Evolutionary conservation across 35 echinoderm and acorn worm genomes (phyloP).

Genomic region (Lytechinus variegatus): DNA sequence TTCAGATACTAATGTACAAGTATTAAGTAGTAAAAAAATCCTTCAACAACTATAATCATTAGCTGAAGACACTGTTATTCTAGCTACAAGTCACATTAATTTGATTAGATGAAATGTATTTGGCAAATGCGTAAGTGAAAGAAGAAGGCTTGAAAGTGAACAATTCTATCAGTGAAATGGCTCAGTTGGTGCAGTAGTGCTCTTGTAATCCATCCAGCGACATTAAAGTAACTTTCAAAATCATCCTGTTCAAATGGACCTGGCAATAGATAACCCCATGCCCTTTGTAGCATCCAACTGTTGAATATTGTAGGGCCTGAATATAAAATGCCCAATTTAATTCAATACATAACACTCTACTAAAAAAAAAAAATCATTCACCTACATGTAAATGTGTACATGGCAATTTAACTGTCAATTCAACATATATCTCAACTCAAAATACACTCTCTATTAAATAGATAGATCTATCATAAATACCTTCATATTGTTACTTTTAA

Average conservation of each 20-base stretch:
- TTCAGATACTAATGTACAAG: too few species aligned
- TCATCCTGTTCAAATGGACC: too few species aligned
- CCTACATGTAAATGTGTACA: not conserved
- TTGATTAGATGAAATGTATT: not conserved
- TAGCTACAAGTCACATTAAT: not conserved
- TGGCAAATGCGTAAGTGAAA: not conserved
- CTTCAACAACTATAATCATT: not conserved
- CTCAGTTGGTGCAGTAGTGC: too few species aligned
- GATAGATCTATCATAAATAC: conserved; percentile 13
- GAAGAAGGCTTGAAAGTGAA: too few species aligned
- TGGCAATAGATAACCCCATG: too few species aligned
- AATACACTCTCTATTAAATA: not conserved
- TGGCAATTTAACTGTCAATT: not conserved
- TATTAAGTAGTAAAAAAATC: too few species aligned
- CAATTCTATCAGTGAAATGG: too few species aligned
- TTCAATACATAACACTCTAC: too few species aligned
- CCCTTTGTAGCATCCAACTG: too few species aligned
- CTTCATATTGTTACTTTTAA: not conserved
- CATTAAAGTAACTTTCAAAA: too few species aligned
- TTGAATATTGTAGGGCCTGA: too few species aligned
- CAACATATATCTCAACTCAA: not conserved
- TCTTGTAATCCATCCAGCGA: too few species aligned
- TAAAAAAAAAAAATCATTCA: not conserved
- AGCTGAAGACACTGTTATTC: not conserved
- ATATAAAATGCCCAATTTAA: not conserved